Conservation (phyloP, 1,140 invertebrate genomes). For the Apis dorsata region DNA sequence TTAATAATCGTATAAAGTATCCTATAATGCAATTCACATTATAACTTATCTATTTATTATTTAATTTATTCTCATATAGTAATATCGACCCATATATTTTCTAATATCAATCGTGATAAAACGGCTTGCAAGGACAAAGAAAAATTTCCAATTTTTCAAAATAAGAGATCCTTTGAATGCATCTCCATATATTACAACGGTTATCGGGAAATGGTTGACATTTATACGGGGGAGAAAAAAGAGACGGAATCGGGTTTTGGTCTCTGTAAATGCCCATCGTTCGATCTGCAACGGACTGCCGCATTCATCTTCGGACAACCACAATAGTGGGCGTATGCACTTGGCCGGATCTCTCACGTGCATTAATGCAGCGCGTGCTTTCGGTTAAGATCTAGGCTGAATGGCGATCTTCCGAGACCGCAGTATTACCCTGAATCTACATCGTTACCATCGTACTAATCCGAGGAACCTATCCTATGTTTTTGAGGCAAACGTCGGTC, state of each 20-base stretch:
- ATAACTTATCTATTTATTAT: too few species aligned
- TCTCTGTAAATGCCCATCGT: constrained; percentile 19
- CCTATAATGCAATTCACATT: too few species aligned
- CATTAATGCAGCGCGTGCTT: constrained; percentile 70
- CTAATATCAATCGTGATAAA: not conserved
- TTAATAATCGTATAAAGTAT: too few species aligned
- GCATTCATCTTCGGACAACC: constrained; percentile 61
- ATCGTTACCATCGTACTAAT: constrained; percentile 29
- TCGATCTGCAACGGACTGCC: constrained; percentile 21
- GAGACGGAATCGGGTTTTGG: not conserved
- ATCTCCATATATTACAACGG: not conserved
- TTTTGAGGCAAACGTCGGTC: not conserved
- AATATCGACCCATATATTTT: too few species aligned
- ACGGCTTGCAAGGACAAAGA: not conserved
- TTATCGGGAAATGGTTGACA: not conserved
- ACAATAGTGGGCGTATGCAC: constrained; percentile 60
- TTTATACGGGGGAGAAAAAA: not conserved
- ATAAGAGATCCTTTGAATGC: not conserved
- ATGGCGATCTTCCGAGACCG: constrained; percentile 65
- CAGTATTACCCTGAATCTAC: constrained; percentile 48
- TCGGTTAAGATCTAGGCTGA: constrained; percentile 64
- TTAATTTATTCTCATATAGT: too few species aligned
- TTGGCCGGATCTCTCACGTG: constrained; percentile 42
- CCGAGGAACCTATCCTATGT: not conserved
- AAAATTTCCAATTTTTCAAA: not conserved